phyloP scores from a whole-genome alignment of 2,113 vertebrate species.

The Brachyistius frenatus region DNA sequence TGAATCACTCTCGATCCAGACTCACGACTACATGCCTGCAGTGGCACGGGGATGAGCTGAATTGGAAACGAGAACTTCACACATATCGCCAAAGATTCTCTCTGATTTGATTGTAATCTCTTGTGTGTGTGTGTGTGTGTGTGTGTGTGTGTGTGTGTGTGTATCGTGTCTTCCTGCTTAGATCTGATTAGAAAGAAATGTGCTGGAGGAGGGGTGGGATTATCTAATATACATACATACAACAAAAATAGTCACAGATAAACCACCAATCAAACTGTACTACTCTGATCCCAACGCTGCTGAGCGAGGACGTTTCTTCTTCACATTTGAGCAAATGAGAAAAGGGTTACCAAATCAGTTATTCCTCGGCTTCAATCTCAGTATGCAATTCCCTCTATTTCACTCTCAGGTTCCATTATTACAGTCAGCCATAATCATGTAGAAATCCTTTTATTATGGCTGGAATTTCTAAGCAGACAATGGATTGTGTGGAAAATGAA shows the following conservation, averaged over 20 bases:
- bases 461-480: constrained; percentile 7
- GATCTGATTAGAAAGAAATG: constrained; percentile 33
- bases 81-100: neutral
- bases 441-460: constrained; percentile 12
- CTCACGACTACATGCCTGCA: neutral
- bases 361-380: constrained; percentile 4
- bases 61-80: constrained; percentile 10
- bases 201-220: constrained; percentile 25
- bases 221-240: constrained; percentile 3
- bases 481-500: constrained; percentile 6
- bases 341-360: constrained; percentile 6
- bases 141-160: neutral
- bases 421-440: neutral
- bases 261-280: constrained; percentile 36
- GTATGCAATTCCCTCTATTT: neutral
- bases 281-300: neutral
- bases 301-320: neutral
- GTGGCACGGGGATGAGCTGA: neutral
- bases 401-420: neutral
- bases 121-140: neutral
- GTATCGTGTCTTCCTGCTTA: constrained; percentile 4
- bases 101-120: neutral
- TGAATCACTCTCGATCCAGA: constrained; percentile 13
- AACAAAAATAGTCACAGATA: constrained; percentile 34
- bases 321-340: constrained; percentile 7